phyloP scores from a whole-genome alignment of 1,140 invertebrate species.

The Cherax destructor region DNA sequence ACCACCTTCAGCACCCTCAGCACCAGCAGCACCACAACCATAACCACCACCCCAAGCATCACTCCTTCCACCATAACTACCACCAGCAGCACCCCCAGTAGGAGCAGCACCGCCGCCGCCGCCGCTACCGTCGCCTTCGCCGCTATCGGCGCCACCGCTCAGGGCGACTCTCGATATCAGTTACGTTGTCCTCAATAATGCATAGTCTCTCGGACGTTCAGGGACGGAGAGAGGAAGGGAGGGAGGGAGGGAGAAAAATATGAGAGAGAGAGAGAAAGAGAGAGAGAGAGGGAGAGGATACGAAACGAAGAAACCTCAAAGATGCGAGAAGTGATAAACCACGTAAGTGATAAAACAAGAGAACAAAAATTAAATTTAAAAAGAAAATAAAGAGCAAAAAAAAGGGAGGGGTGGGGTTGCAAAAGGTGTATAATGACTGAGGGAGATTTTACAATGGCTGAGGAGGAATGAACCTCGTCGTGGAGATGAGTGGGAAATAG shows the following conservation, averaged over 20 bases:
- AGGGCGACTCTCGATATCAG: slow-evolving; percentile 27
- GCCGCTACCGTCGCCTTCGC: not conserved
- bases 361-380: slow-evolving; percentile 1
- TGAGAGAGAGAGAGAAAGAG: slow-evolving; percentile 29
- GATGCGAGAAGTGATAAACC: not conserved
- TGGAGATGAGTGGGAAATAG: not conserved
- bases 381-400: not conserved
- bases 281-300: slow-evolving; percentile 33
- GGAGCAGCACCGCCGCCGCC: not conserved
- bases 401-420: not conserved
- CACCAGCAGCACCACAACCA: too few species aligned
- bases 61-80: not conserved
- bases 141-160: not conserved
- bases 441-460: not conserved
- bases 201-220: slow-evolving; percentile 7
- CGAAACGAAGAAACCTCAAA: not conserved
- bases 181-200: slow-evolving; percentile 43
- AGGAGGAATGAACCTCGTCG: not conserved
- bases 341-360: not conserved
- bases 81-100: not conserved
- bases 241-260: slow-evolving; percentile 14
- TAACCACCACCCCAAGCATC: not conserved
- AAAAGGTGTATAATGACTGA: not conserved
- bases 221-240: not conserved
- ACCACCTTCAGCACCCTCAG: too few species aligned